These are phyloP conservation scores for Artemia sp. DNA, from an alignment of 2,888 invertebrate species.

Conservation along the genomic window DNA sequence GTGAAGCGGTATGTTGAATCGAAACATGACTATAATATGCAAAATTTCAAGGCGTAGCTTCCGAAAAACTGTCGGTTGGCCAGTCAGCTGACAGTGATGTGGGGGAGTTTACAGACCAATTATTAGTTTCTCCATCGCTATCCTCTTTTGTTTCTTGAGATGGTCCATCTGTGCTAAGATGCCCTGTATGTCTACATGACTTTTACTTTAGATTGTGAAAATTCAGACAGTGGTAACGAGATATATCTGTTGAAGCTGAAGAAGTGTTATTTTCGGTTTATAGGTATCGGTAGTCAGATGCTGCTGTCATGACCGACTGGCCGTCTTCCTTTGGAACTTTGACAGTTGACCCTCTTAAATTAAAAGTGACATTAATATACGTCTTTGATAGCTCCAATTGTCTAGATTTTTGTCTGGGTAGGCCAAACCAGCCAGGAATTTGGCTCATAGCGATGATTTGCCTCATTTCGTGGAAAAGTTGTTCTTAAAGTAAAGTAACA, in stretches of 20 bases:
- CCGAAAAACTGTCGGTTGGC: neutral
- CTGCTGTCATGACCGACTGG: neutral
- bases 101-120: too few species aligned
- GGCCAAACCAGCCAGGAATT: neutral
- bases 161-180: too few species aligned
- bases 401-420: neutral
- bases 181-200: too few species aligned
- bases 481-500: too few species aligned
- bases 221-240: too few species aligned
- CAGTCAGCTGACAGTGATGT: too few species aligned
- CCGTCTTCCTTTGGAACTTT: neutral
- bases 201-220: too few species aligned
- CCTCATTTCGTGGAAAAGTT: neutral
- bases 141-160: too few species aligned
- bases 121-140: too few species aligned
- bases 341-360: neutral
- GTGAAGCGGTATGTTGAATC: neutral
- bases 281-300: too few species aligned
- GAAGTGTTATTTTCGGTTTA: too few species aligned
- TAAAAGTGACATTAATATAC: neutral
- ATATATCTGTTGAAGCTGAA: too few species aligned
- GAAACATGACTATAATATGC: neutral
- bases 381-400: neutral
- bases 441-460: neutral
- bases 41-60: slow-evolving; percentile 4